Evolutionary conservation across 2,888 invertebrate genomes (phyloP), one percentile per base, ranked within the genome.

Genomic region (Trilocha varians): DNA sequence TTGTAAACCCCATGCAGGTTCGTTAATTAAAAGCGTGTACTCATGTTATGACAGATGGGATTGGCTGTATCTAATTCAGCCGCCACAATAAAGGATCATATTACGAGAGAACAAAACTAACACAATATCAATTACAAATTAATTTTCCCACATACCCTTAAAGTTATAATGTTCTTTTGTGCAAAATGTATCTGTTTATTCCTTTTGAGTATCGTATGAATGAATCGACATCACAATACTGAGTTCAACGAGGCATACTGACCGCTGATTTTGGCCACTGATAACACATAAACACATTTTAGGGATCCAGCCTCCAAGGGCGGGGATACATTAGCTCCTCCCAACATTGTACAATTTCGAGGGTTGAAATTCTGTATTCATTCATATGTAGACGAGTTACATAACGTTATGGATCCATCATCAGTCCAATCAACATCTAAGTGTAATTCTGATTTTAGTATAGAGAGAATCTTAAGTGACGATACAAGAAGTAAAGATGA

Each of bases 391-490:
- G n/a, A n/a, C n/a, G n/a, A n/a, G n/a, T n/a, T n/a, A n/a, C n/a
- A n/a, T n/a, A 17, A 14, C 16, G 34, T 14, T 32, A 80, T 84
- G 82, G 72, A 80, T 59, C 59, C 71, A 32, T 68, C 74, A 2
- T 60, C 69, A 8, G 57, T 69, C 36, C 70, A 69, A 42, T 71
- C 78, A 4, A 62, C 65, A 51, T 68, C 75, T 1, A 80, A 78
- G 62, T 67, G 75, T 49, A 49, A 63, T 47, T 84, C 83, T 2
- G 87, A 89, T 72, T 90, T 90, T 53, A 90, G 89, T 59, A 90
- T 90, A 42, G 88, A 89, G 40, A 82, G 89, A 54, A 89, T 90
- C 56, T 68, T 90, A 52, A 87, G 87, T 53, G 78, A 75, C 46
- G 87, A 88, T 14, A 73, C 59, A 13, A 62, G 50, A 36, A 59